Evolutionary conservation across 2,113 vertebrate genomes (phyloP), one percentile per base, ranked within the genome.

Genomic region (Larimichthys crocea): DNA sequence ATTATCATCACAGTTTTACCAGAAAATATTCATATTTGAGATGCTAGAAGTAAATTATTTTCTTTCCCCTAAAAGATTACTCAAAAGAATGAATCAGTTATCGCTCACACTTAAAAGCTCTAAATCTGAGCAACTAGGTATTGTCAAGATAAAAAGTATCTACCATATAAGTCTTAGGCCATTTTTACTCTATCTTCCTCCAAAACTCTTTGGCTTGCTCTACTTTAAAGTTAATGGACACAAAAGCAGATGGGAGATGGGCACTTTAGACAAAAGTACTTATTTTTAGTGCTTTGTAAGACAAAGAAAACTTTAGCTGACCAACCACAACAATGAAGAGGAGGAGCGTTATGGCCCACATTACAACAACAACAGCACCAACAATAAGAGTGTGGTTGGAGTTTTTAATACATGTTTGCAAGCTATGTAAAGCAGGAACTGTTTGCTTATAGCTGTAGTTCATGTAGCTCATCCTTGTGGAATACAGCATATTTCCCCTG

Each of bases 161-260:
- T 46, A 12, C n/a, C 19, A 35, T 16, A 4, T 40, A 40, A 16
- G 7, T 17, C 31, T 16, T 15, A 35, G 8, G 24, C 44, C 24
- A 56, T 5, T 40, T 69, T 74, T 7, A 65, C 42, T 24, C 7
- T 17, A 0, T 49, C 53, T n/a, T 15, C 29, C 62, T 55, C 6
- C 15, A 17, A 2, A 52, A 22, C 17, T 29, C 5, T 15, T 24
- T 14, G 1, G 9, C 42, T 40, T 50, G 15, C 31, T 40, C 35
- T 22, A 20, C 42, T 42, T 79, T 17, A 61, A 55, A 79, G 64
- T n/a, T 16, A 69, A 42, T 19, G 10, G 57, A 19, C 42, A 56
- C 5, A 31, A 17, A 35, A 7, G 10, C 55, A 24, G 42, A 31
- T 44, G 9, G 17, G 19, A 49, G 19, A 52, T 8, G 65, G 31